Evolutionary conservation across 2,797 vertebrate species (phyloP).

Genomic region (Philypnodon macrostomus): DNA sequence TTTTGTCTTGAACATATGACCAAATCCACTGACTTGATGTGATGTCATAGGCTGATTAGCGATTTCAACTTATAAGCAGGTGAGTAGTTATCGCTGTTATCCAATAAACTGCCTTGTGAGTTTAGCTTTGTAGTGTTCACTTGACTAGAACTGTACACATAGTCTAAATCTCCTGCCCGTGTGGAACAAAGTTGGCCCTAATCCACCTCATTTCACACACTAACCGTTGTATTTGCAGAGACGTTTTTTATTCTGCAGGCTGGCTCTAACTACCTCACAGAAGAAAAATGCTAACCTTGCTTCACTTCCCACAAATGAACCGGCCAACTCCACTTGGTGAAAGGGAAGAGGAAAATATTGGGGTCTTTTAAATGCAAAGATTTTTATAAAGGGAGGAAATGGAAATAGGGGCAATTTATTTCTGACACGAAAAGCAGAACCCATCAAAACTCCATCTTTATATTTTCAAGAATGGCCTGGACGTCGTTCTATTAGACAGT

Average conservation of each 20-base stretch:
- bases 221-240: constrained; percentile 56
- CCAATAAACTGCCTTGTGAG: too few relatives aligned
- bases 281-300: constrained; percentile 70
- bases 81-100: too few relatives aligned
- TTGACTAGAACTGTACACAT: constrained; percentile 12
- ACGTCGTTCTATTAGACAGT: constrained; percentile 31
- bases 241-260: constrained; percentile 60
- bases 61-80: too few relatives aligned
- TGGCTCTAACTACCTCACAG: constrained; percentile 74
- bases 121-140: too few relatives aligned
- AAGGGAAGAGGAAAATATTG: constrained; percentile 51
- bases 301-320: constrained; percentile 63
- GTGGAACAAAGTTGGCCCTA: constrained; percentile 50
- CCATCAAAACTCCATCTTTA: constrained; percentile 51
- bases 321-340: too few relatives aligned
- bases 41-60: too few relatives aligned
- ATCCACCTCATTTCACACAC: constrained; percentile 63
- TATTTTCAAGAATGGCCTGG: constrained; percentile 48
- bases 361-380: constrained; percentile 61
- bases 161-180: constrained; percentile 48
- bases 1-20: too few relatives aligned
- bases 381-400: constrained; percentile 31
- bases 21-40: too few relatives aligned
- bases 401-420: constrained; percentile 53
- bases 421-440: constrained; percentile 53